Base-by-base conservation (phyloP, 2,888 invertebrate species). In the Drosophila meridionalis region DNA sequence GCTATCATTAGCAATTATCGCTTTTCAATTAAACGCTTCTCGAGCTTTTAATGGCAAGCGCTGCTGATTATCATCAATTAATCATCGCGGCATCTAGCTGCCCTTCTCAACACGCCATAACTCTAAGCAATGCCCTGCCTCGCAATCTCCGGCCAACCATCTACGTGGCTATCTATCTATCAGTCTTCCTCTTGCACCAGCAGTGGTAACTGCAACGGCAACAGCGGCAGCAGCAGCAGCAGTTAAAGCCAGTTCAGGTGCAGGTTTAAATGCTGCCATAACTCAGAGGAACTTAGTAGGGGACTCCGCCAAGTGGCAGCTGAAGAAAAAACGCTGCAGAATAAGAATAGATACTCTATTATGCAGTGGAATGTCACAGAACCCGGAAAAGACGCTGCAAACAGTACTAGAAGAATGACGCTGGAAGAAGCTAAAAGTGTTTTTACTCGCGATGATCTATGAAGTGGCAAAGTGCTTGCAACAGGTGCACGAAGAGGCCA, bases 221-320 rank as follows among this genome's bases (percentile, higher is more conserved):
- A 20, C 47, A 26, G 52, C 48, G 7, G 85, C 62, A 63, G 66
- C 66, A 36, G 47, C 59, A 58, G 43, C 68, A 47, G 30, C 20
- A 40, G 59, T 60, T 57, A 43, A 20, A 62, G 78, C 61, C 69
- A 70, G 73, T 81, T 70, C 76, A 76, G 87, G 77, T 76, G 90
- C 90, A 90, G 82, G 88, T 87, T 89, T 85, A 83, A 87, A 89
- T 65, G 83, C 82, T 85, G 88, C 88, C 90, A 91, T 91, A 90
- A 90, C 91, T 87, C 76, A 82, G 83, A 59, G 55, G 69, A 45
- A 47, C 68, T 68, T 55, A 73, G 63, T 75, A 43, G 58, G 45
- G 45, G 70, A 75, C 70, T 69, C 0, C 6, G 40, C 72, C 69
- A 58, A 58, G 70, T 64, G 59, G 67, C 47, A 36, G 43, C 32